Evolutionary conservation across 2,797 vertebrate species (phyloP).

Genomic region (Pygocentrus nattereri): DNA sequence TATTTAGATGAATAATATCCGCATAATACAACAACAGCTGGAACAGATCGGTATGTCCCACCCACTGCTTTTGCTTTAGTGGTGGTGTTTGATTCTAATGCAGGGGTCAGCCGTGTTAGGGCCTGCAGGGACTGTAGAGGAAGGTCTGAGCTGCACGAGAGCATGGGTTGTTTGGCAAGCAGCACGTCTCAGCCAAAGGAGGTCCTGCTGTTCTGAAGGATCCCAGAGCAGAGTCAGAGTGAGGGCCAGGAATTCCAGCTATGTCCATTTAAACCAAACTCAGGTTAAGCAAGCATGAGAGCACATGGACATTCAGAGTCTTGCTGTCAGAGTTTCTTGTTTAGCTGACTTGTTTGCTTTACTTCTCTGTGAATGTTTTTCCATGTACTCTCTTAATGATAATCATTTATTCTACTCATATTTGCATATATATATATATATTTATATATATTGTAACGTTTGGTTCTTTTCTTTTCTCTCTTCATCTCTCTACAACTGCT

Average conservation of each 20-base stretch:
- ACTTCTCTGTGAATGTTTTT: slow-evolving; percentile 55
- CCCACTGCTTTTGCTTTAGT: not conserved
- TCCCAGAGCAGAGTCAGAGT: slow-evolving; percentile 41
- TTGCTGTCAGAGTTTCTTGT: slow-evolving; percentile 8
- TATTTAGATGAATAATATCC: not conserved
- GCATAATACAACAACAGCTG: slow-evolving; percentile 7
- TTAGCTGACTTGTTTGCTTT: slow-evolving; percentile 11
- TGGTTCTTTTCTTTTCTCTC: not conserved
- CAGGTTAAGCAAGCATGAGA: slow-evolving; percentile 23
- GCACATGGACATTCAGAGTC: slow-evolving; percentile 22
- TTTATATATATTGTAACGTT: too few relatives aligned
- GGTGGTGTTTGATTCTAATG: slow-evolving; percentile 2
- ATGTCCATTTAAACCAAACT: slow-evolving; percentile 57
- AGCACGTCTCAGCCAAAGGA: slow-evolving; percentile 55
- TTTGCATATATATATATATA: too few relatives aligned
- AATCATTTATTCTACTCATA: slow-evolving; percentile 18
- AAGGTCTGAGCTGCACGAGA: slow-evolving; percentile 21
- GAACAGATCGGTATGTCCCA: not conserved
- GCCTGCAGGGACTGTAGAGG: not conserved
- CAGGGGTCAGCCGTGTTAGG: slow-evolving; percentile 7
- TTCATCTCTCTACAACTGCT: not conserved
- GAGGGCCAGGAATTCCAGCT: slow-evolving; percentile 65
- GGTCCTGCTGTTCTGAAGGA: slow-evolving; percentile 39
- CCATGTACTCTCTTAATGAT: slow-evolving; percentile 42
- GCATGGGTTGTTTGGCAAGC: slow-evolving; percentile 28